Base-by-base conservation (phyloP, 2,113 vertebrate species). In the Menidia beryllina region DNA sequence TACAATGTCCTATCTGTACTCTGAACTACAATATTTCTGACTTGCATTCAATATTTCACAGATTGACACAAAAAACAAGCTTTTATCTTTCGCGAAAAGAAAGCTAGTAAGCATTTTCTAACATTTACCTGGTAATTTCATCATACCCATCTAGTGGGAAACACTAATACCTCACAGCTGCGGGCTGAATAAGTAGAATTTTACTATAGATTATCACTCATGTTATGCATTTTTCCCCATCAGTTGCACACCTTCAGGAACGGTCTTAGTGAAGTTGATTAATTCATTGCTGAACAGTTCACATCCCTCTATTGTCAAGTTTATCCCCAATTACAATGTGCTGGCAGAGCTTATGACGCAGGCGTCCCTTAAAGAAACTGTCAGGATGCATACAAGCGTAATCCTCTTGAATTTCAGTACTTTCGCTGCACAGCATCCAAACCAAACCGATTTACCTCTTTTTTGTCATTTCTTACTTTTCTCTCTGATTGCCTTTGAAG, bases 381-480 rank as follows among this genome's bases (percentile, higher is more conserved):
- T 72, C 71, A 65, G 69, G 79, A 86, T 76, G 57, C 74, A 72
- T 52, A 64, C 62, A 41, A 68, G 27, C 12, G 34, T 72, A 76
- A 81, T 79, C 76, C 70, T 43, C 59, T 39, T 58, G 57, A 72
- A 61, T 81, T 74, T n/a, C 23, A 75, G 77, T 34, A 34, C 30
- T 34, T 34, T 5, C 56, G 56, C 24, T 52, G 51, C 63, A 36
- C 60, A 34, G 30, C 47, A 43, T 56, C 70, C 39, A 23, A 19
- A 70, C 54, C 25, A 11, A 30, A 23, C 27, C 14, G 59, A 53
- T 65, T 49, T 24, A 49, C 59, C 55, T 66, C 1, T 67, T 67
- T 48, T 61, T 53, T 58, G 30, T 47, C 21, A 3, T 64, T 57
- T 50, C 27, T 5, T 15, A 60, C 23, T 24, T 56, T 70, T 66